Evolutionary conservation across 2,797 vertebrate genomes (phyloP).

Genomic region (Sebastes wilsoni): DNA sequence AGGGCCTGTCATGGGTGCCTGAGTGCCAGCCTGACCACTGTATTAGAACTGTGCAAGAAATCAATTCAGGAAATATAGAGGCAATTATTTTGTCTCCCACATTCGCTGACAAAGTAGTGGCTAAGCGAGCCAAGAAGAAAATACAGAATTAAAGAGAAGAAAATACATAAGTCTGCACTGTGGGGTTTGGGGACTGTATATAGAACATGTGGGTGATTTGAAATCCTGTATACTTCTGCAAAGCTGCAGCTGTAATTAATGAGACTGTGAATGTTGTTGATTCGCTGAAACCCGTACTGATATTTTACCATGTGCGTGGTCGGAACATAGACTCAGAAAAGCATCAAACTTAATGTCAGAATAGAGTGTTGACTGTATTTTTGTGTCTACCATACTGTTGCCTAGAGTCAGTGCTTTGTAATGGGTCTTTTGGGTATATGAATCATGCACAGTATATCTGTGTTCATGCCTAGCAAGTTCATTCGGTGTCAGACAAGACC

Average conservation of each 20-base stretch:
- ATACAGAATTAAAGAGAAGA: slow-evolving; percentile 73
- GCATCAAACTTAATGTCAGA: slow-evolving; percentile 2
- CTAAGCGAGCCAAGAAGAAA: slow-evolving; percentile 70
- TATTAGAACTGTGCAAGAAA: slow-evolving; percentile 81
- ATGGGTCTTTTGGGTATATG: slow-evolving; percentile 19
- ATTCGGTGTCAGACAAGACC: slow-evolving; percentile 8
- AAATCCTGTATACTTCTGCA: slow-evolving; percentile 48
- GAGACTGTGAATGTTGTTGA: slow-evolving; percentile 60
- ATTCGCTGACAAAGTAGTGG: slow-evolving; percentile 82
- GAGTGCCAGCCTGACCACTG: slow-evolving; percentile 75
- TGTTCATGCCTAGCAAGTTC: slow-evolving; percentile 10
- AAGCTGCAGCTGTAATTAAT: slow-evolving; percentile 65
- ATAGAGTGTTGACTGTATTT: not conserved
- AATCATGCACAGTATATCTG: slow-evolving; percentile 28
- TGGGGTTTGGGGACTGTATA: slow-evolving; percentile 44
- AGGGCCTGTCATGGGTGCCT: slow-evolving; percentile 64
- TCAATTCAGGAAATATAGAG: slow-evolving; percentile 86
- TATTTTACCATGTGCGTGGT: slow-evolving; percentile 14
- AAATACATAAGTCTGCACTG: slow-evolving; percentile 57
- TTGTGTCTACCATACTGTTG: not conserved
- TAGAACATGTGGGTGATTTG: slow-evolving; percentile 58
- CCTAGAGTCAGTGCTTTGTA: slow-evolving; percentile 2
- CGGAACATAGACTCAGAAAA: not conserved
- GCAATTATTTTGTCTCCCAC: slow-evolving; percentile 86
- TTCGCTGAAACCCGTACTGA: slow-evolving; percentile 29